Evolutionary conservation across 2,113 vertebrate genomes (phyloP).

Genomic region (Spea bombifrons): DNA sequence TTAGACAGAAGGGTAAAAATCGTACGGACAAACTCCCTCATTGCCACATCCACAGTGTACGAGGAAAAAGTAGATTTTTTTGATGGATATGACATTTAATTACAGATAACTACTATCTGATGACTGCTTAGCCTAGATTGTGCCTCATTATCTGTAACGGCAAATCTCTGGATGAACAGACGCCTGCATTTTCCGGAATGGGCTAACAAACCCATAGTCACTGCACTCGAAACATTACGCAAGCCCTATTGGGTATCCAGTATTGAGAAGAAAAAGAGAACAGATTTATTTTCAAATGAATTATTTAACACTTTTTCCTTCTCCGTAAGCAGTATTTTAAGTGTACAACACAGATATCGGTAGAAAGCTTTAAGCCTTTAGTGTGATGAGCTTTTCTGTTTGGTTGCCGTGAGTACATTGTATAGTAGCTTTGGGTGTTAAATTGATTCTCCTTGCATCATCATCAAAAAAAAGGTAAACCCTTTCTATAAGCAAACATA

Average conservation of each 20-base stretch:
- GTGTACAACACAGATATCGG: not conserved
- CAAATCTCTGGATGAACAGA: not conserved
- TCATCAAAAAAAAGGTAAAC: too few species aligned
- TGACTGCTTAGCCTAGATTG: not conserved
- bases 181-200: not conserved
- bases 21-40: constrained; percentile 11
- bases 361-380: not conserved
- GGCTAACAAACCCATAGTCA: not conserved
- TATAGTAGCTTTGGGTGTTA: too few species aligned
- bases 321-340: constrained; percentile 13
- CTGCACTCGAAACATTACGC: not conserved
- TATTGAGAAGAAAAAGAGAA: not conserved
- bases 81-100: constrained; percentile 43
- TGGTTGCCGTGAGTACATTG: too few species aligned
- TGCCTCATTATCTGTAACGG: not conserved
- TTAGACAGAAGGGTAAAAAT: constrained; percentile 20
- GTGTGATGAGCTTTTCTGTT: not conserved
- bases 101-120: constrained; percentile 35
- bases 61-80: constrained; percentile 13
- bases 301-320: constrained; percentile 18
- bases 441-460: too few species aligned
- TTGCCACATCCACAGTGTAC: not conserved
- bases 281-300: constrained; percentile 22
- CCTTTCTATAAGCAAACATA: too few species aligned
- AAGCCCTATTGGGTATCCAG: not conserved